Evolutionary conservation across 2,888 invertebrate genomes (phyloP).

Genomic region (Zhuqinia jingwanae): DNA sequence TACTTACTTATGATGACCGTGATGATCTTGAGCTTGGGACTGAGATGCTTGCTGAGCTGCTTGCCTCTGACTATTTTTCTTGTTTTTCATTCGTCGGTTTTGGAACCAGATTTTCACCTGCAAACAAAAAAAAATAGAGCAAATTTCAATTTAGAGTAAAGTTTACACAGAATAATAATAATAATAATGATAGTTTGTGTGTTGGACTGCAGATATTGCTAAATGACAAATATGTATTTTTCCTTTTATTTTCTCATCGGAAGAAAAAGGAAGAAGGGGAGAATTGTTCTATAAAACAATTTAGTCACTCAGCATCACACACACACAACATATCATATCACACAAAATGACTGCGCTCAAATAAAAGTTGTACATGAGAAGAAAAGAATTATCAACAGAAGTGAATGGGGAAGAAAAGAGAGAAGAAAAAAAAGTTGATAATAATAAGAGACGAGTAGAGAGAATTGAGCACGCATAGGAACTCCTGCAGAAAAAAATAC

Average conservation of each 20-base stretch:
- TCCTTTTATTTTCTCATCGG: no score
- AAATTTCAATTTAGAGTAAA: not conserved
- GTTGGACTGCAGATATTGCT: no score
- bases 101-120: slow-evolving; percentile 99
- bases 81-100: slow-evolving; percentile 99
- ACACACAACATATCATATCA: slow-evolving; percentile 2
- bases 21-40: slow-evolving; percentile 89
- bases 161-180: not conserved
- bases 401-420: no score
- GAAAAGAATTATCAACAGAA: slow-evolving; percentile 37
- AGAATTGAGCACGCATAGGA: slow-evolving; percentile 73
- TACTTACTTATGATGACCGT: slow-evolving; percentile 83
- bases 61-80: slow-evolving; percentile 96
- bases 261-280: no score
- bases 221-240: no score
- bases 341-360: slow-evolving; percentile 3
- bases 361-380: slow-evolving; percentile 35
- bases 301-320: not conserved
- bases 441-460: slow-evolving; percentile 50
- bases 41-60: slow-evolving; percentile 83
- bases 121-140: slow-evolving; percentile 2
- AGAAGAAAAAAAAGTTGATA: slow-evolving; percentile 53
- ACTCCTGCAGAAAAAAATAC: slow-evolving; percentile 77
- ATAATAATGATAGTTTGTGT: no score
- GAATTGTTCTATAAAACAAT: not conserved